Conservation (phyloP, 2,797 vertebrate genomes). For the Liparis tanakae region DNA sequence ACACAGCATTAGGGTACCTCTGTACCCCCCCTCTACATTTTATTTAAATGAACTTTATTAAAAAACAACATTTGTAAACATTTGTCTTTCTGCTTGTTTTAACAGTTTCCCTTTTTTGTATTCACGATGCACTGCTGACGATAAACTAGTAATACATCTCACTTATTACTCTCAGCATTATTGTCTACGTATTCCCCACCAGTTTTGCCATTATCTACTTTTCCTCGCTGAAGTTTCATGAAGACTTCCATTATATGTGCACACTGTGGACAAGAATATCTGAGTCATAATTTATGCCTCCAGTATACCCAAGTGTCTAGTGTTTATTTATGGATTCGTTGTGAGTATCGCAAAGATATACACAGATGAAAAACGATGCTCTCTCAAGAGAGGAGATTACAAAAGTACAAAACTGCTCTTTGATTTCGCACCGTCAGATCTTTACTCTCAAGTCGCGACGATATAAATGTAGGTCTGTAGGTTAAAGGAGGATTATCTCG, state of each 20-base stretch:
- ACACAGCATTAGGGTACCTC: no score
- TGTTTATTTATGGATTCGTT: slow-evolving; percentile 31
- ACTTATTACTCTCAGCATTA: background rate
- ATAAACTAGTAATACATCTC: background rate
- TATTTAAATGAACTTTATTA: no score
- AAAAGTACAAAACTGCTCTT: background rate
- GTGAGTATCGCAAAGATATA: background rate
- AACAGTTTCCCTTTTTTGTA: background rate
- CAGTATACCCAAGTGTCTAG: slow-evolving; percentile 1
- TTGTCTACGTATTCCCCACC: background rate
- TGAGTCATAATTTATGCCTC: background rate
- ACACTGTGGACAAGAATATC: background rate
- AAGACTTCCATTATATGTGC: slow-evolving; percentile 2
- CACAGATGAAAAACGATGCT: background rate
- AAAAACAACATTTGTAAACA: background rate
- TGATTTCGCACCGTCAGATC: background rate
- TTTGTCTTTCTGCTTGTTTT: background rate
- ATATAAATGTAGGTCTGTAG: slow-evolving; percentile 8
- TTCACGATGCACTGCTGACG: background rate
- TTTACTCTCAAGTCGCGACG: background rate
- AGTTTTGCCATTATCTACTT: background rate
- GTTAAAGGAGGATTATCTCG: slow-evolving; percentile 5
- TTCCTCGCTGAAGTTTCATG: background rate
- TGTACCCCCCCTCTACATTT: no score
- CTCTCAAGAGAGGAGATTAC: background rate